Conservation (phyloP, 2,113 vertebrate genomes). For the Eidolon helvum region DNA sequence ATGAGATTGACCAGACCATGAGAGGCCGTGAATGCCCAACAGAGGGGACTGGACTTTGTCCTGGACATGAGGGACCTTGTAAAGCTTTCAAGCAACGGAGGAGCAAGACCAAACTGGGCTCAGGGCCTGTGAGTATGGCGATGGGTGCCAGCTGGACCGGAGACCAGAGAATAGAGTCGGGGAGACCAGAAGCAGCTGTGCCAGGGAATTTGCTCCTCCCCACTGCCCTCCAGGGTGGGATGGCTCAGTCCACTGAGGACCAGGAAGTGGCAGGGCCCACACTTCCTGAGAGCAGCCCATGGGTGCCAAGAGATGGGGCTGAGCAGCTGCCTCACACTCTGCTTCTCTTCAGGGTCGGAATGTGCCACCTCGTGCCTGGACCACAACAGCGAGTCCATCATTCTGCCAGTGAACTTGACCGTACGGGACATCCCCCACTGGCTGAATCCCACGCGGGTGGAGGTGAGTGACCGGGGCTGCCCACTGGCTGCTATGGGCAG, state of each 20-base stretch:
- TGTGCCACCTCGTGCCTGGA: conserved; percentile 93
- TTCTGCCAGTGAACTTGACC: conserved; percentile 91
- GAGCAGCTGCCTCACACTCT: conserved; percentile 34
- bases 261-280: not conserved
- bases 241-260: no score
- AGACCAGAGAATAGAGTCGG: not conserved
- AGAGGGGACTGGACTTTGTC: not conserved
- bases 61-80: not conserved
- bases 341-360: conserved; percentile 87
- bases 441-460: conserved; percentile 94
- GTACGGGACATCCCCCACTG: conserved; percentile 91
- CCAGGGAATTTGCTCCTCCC: not conserved
- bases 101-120: not conserved
- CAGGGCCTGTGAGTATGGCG: rapidly evolving
- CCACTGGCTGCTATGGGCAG: not conserved
- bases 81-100: not conserved
- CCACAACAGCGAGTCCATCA: conserved; percentile 92
- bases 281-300: rapidly evolving
- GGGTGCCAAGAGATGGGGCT: not conserved
- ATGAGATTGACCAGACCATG: not conserved
- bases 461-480: conserved; percentile 84
- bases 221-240: not conserved
- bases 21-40: rapidly evolving
- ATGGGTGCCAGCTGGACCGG: not conserved
- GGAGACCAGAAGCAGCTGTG: not conserved